Percentiles rank a stretch among this genome's conserved stretches.
Conservation (phyloP, 2,113 vertebrate species). For the Dicentrarchus labrax region DNA sequence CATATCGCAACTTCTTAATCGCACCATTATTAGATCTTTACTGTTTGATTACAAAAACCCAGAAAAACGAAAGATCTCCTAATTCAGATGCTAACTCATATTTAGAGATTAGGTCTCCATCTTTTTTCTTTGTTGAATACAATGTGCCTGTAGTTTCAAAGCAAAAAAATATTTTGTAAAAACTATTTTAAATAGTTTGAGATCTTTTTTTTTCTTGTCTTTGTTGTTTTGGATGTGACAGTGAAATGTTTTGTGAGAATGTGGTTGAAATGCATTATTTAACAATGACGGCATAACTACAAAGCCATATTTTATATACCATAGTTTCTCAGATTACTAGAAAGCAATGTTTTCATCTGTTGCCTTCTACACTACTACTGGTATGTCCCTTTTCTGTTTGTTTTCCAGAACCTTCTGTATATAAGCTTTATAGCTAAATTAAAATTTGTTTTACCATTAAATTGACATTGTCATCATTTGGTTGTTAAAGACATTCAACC, state of each 20-base stretch:
- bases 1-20: no score
- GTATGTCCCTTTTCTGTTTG: neutral
- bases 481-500: neutral
- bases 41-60: neutral
- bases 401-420: constrained; percentile 40
- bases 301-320: neutral
- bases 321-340: neutral
- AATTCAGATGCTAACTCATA: neutral
- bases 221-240: neutral
- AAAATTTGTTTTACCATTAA: constrained; percentile 37
- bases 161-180: neutral
- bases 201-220: neutral
- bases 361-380: neutral
- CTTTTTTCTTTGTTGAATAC: neutral
- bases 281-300: neutral
- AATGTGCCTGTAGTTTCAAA: neutral
- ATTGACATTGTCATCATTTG: neutral
- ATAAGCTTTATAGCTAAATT: constrained; percentile 45
- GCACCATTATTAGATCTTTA: no score
- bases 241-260: neutral
- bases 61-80: neutral
- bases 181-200: neutral
- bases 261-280: neutral
- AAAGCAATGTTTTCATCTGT: neutral
- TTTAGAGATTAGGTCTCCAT: neutral